Conservation (phyloP, 2,888 invertebrate genomes). For the Mythimna albipuncta region DNA sequence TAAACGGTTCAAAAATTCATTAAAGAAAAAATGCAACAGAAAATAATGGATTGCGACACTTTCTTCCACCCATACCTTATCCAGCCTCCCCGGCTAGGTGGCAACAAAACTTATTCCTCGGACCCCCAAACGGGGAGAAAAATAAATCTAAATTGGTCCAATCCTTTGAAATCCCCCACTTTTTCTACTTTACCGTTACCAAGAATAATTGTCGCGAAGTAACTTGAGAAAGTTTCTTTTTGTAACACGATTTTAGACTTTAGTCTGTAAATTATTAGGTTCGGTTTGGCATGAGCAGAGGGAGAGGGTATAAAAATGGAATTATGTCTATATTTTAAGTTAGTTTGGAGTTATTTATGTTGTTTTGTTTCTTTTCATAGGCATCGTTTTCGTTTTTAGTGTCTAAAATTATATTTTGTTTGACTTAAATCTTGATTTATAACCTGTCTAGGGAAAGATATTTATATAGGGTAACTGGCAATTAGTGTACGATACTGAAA, state of each 20-base stretch:
- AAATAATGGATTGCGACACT: constrained; percentile 51
- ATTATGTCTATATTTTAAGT: constrained; percentile 77
- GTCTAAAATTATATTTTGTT: background rate
- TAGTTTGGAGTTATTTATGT: constrained; percentile 74
- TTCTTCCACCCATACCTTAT: constrained; percentile 60
- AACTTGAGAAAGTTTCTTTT: constrained; percentile 79
- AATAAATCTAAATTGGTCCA: constrained; percentile 90
- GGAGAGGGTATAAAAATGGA: constrained; percentile 73
- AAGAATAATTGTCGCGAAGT: constrained; percentile 86
- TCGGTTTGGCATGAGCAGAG: constrained; percentile 36
- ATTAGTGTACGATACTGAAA: no score
- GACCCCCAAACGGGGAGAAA: constrained; percentile 84
- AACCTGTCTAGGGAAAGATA: background rate
- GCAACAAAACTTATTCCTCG: constrained; percentile 82
- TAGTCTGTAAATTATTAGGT: constrained; percentile 19
- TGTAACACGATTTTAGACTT: constrained; percentile 56
- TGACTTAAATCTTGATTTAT: constrained; percentile 10
- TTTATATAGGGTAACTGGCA: no score
- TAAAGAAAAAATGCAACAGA: background rate
- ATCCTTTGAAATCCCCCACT: constrained; percentile 88
- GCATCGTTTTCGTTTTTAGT: constrained; percentile 25
- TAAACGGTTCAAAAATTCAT: background rate
- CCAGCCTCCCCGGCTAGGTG: constrained; percentile 74
- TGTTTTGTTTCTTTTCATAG: constrained; percentile 60
- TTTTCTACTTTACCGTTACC: constrained; percentile 87